Conservation (phyloP, 2,797 vertebrate species). For the Sternarchorhynchus goeldii region DNA sequence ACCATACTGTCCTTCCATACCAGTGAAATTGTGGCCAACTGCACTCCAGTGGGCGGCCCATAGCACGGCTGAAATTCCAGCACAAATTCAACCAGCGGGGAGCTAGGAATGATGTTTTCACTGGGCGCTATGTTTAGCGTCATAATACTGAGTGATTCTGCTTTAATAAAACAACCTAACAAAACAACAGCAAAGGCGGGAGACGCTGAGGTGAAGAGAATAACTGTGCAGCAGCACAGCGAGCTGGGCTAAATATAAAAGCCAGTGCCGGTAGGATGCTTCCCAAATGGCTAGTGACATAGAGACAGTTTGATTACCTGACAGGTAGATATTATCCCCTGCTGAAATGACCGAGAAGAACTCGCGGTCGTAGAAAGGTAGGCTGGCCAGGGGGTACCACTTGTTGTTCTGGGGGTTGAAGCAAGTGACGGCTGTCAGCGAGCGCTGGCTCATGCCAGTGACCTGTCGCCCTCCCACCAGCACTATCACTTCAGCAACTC, state of each 20-base stretch:
- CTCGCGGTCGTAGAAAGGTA: conserved; percentile 98
- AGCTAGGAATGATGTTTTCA: not conserved
- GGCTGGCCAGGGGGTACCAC: conserved; percentile 97
- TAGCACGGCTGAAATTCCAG: conserved; percentile 21
- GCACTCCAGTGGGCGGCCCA: conserved; percentile 19
- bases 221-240: conserved; percentile 21
- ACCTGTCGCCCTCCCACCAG: conserved; percentile 97
- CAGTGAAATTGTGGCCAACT: conserved; percentile 31
- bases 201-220: conserved; percentile 20
- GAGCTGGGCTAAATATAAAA: conserved; percentile 50
- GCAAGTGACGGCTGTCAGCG: conserved; percentile 94
- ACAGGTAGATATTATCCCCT: conserved; percentile 99
- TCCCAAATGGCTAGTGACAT: conserved; percentile 50
- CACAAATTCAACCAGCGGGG: conserved; percentile 8
- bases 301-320: conserved; percentile 78
- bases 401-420: conserved; percentile 98
- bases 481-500: conserved; percentile 97
- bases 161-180: not conserved
- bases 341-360: conserved; percentile 98
- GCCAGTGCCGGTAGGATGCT: conserved; percentile 27
- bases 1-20: conserved; percentile 5
- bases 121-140: not conserved
- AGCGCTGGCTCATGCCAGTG: conserved; percentile 96
- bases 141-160: not conserved
- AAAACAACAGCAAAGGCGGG: not conserved